These are phyloP conservation scores for Amblyopsis hoosieri DNA, from an alignment of 2,797 vertebrate species.

Conservation along the genomic window DNA sequence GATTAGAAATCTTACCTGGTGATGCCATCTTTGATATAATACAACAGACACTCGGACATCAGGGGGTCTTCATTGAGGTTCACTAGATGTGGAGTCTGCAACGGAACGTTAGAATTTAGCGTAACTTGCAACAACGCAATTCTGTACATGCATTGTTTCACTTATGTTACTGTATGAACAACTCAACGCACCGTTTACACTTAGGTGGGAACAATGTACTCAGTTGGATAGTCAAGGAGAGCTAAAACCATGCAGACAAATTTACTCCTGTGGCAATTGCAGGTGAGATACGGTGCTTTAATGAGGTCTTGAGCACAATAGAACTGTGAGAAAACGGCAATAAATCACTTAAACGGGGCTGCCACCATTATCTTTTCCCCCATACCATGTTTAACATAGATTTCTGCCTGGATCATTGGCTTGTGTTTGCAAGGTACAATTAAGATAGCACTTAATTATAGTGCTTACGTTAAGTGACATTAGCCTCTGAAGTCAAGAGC, in stretches of 20 bases:
- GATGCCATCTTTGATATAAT: slow-evolving; percentile 96
- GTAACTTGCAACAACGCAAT: neutral
- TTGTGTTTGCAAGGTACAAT: slow-evolving; percentile 53
- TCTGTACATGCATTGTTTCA: neutral
- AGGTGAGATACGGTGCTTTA: slow-evolving; percentile 18
- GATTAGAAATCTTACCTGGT: slow-evolving; percentile 53
- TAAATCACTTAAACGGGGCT: slow-evolving; percentile 42
- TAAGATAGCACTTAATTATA: slow-evolving; percentile 43
- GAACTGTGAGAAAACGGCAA: slow-evolving; percentile 40
- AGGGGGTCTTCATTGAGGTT: slow-evolving; percentile 97
- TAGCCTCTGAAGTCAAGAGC: too few relatives aligned
- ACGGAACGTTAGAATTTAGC: slow-evolving; percentile 11
- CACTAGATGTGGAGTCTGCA: slow-evolving; percentile 94
- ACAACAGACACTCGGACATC: slow-evolving; percentile 97
- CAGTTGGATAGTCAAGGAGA: slow-evolving; percentile 19
- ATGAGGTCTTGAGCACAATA: slow-evolving; percentile 33
- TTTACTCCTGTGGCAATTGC: slow-evolving; percentile 25
- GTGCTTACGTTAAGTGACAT: too few relatives aligned
- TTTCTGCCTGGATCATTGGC: slow-evolving; percentile 23
- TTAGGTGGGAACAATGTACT: slow-evolving; percentile 12
- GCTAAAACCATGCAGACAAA: slow-evolving; percentile 53
- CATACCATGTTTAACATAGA: slow-evolving; percentile 38
- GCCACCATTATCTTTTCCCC: slow-evolving; percentile 22
- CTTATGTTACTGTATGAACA: slow-evolving; percentile 27
- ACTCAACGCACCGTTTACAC: slow-evolving; percentile 22